Evolutionary conservation across 2,888 invertebrate species (phyloP), one percentile per base, ranked within the genome.

Genomic region (Machimus atricapillus): DNA sequence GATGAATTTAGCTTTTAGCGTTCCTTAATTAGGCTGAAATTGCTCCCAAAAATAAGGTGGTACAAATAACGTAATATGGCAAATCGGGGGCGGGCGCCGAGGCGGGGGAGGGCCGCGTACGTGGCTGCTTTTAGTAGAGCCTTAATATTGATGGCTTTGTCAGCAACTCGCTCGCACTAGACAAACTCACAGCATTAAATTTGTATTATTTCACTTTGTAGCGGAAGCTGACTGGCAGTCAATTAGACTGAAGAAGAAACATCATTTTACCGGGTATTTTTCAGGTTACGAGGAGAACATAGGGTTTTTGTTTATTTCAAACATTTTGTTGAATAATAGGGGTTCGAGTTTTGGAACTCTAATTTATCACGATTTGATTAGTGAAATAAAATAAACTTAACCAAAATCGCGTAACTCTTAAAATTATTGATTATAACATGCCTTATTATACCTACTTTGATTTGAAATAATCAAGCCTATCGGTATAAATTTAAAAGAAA

Each of bases 1-100:
- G 66, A 82, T 82, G 82, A 82, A 82, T 82, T 81, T 37, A 34
- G 82, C 82, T 82, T 82, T 82, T 82, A 58, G 82, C 82, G 37
- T 82, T 82, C 19, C 66, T 82, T 66, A 82, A 82, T 82, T 82
- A 82, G 82, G 37, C 56, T 82, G 19, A 82, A 82, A 82, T 82
- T 82, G 66, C 58, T 56, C 34, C 27, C 66, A 66, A n/a, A 37
- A 58, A 82, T 76, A 76, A 76, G 81, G 81, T 19, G 66, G 27
- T 27, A 66, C 66, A 23, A 66, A 66, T 66, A 66, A 66, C 66
- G 27, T 9, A 7, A 9, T 23, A 27, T 19, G 19, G 58, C 8
- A 4, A 34, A 34, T 6, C 1, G 34, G 23, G 23, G 4, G 14
- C 1, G 43, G 43, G 4, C 0, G 12, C 1, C 16, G 12, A 0